These are phyloP conservation scores for Anoplopoma fimbria DNA, from an alignment of 2,113 vertebrate species.

Conservation along the genomic window DNA sequence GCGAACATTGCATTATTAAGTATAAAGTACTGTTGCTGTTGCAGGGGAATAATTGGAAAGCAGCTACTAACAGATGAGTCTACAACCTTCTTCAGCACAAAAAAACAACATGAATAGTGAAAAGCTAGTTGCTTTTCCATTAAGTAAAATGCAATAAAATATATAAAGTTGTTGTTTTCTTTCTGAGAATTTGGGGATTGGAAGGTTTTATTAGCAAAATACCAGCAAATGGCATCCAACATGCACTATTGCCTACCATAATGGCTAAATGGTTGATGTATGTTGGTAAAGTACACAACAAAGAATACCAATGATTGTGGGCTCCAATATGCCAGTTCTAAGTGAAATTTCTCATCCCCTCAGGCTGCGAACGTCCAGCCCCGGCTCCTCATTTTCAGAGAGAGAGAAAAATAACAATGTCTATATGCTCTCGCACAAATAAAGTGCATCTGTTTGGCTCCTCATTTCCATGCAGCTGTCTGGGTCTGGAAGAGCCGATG, in stretches of 20 bases:
- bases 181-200: constrained; percentile 36
- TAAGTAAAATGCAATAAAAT: constrained; percentile 44
- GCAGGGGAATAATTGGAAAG: constrained; percentile 47
- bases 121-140: constrained; percentile 21
- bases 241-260: constrained; percentile 43
- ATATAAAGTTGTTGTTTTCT: constrained; percentile 50
- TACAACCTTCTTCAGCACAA: constrained; percentile 15
- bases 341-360: constrained; percentile 65
- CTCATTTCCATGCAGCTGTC: constrained; percentile 72
- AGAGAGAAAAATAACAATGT: constrained; percentile 60
- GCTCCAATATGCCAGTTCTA: constrained; percentile 60
- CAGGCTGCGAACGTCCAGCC: constrained; percentile 57
- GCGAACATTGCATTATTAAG: constrained; percentile 38
- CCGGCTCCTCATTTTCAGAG: constrained; percentile 56
- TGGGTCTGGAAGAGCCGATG: constrained; percentile 39
- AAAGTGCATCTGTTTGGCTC: constrained; percentile 64
- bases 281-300: constrained; percentile 51
- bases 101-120: constrained; percentile 11
- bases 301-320: constrained; percentile 59
- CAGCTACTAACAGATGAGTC: constrained; percentile 68
- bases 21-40: constrained; percentile 47
- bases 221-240: constrained; percentile 48
- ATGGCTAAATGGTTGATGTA: constrained; percentile 54
- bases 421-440: constrained; percentile 50
- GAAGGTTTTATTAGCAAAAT: constrained; percentile 50